phyloP scores from a whole-genome alignment of 2,888 invertebrate genomes.

The Gymnosoma rotundatum region DNA sequence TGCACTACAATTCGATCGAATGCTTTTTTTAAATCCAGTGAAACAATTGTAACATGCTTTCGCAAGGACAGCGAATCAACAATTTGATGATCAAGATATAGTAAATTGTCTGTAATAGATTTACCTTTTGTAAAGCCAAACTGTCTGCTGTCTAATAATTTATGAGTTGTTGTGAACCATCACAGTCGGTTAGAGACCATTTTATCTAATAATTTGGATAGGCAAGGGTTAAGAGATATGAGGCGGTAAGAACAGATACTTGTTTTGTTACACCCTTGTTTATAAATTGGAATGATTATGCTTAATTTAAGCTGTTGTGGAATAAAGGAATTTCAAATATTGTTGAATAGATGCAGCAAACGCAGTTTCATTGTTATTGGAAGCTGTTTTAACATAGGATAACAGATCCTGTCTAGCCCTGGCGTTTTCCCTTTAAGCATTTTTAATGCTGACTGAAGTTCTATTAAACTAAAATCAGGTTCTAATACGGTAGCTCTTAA shows the following conservation, averaged over 20 bases:
- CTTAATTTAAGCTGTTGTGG: constrained; percentile 51
- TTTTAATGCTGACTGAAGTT: constrained; percentile 1
- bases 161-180: constrained; percentile 40
- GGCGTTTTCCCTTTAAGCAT: constrained; percentile 45
- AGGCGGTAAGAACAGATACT: constrained; percentile 34
- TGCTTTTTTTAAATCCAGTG: constrained; percentile 45
- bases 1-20: constrained; percentile 53
- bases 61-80: too few relatives aligned
- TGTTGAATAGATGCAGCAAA: constrained; percentile 23
- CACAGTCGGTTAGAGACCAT: too few relatives aligned
- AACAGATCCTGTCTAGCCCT: constrained; percentile 30
- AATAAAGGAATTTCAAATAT: constrained; percentile 30
- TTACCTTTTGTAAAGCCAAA: constrained; percentile 38
- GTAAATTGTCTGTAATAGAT: too few relatives aligned
- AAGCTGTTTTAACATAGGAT: constrained; percentile 33
- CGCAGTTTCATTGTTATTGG: constrained; percentile 6
- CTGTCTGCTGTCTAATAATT: constrained; percentile 45
- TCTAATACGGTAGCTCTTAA: background rate
- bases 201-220: constrained; percentile 48
- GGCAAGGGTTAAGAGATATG: constrained; percentile 52
- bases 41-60: constrained; percentile 45
- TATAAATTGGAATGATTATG: constrained; percentile 46
- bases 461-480: background rate
- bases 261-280: constrained; percentile 40
- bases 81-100: too few relatives aligned